phyloP scores from a whole-genome alignment of 2,797 vertebrate genomes.

The Morus bassanus region DNA sequence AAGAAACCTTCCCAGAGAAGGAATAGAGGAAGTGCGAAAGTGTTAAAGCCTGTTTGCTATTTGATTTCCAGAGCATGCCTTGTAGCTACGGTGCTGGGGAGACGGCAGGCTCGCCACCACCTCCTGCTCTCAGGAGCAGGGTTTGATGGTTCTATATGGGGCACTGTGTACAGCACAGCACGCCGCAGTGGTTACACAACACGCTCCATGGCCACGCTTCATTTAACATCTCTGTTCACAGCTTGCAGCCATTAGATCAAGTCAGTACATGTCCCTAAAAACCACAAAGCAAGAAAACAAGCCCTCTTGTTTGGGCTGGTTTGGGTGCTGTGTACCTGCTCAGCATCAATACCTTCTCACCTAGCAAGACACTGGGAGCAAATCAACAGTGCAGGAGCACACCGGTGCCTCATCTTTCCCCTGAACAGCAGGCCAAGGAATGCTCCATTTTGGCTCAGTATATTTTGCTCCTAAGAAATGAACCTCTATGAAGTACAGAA shows the following conservation, averaged over 20 bases:
- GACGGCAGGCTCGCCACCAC: not conserved
- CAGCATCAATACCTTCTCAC: not conserved
- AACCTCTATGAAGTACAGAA: not conserved
- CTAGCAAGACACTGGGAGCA: fast-evolving
- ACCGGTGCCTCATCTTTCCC: not conserved
- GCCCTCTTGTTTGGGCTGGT: not conserved
- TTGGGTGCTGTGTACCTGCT: not conserved
- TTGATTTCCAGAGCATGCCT: not conserved
- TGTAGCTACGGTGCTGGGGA: not conserved
- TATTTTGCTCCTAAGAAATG: not conserved
- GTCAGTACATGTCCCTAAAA: not conserved
- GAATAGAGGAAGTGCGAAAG: fast-evolving
- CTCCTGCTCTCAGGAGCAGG: not conserved
- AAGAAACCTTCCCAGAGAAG: not conserved
- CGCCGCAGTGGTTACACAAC: not conserved
- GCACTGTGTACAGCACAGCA: not conserved
- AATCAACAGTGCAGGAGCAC: not conserved
- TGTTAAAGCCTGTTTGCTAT: not conserved
- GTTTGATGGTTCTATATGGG: not conserved
- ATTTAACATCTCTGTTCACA: not conserved
- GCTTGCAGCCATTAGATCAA: not conserved
- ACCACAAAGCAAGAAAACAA: not conserved
- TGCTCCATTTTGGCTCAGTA: not conserved
- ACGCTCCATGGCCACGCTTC: not conserved
- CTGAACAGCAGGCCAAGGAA: not conserved